A percentile compares a stretch with the other conserved stretches of the same genome.
phyloP scores from a whole-genome alignment of 2,888 invertebrate genomes.

The Suillia variegata region DNA sequence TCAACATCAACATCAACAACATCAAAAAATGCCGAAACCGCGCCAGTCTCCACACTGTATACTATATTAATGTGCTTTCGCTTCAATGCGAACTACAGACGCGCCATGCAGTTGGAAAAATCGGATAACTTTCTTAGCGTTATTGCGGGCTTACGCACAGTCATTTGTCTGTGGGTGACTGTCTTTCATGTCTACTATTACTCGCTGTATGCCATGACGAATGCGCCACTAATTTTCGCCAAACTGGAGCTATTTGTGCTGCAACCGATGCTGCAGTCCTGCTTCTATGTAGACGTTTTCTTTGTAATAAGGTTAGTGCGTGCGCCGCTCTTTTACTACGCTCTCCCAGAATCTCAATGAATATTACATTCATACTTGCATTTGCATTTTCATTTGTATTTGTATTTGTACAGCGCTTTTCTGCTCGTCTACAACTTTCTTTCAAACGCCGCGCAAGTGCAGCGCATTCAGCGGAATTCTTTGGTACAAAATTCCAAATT shows the following conservation, averaged over 20 bases:
- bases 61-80: slow-evolving; percentile 46
- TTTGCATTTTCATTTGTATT: slow-evolving; percentile 14
- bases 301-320: slow-evolving; percentile 46
- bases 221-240: slow-evolving; percentile 43
- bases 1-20: slow-evolving; percentile 12
- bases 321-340: not conserved
- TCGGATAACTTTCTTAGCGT: slow-evolving; percentile 38
- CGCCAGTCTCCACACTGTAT: slow-evolving; percentile 29
- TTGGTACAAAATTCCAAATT: slow-evolving; percentile 36
- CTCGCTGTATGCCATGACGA: slow-evolving; percentile 45
- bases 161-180: slow-evolving; percentile 50
- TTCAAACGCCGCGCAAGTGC: slow-evolving; percentile 34
- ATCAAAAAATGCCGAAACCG: not conserved
- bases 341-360: not conserved
- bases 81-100: slow-evolving; percentile 36
- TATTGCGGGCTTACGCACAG: slow-evolving; percentile 45
- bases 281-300: slow-evolving; percentile 51
- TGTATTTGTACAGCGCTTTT: slow-evolving; percentile 46
- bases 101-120: slow-evolving; percentile 34
- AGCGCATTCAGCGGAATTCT: slow-evolving; percentile 33
- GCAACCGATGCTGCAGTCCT: slow-evolving; percentile 47
- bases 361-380: not conserved
- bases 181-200: slow-evolving; percentile 51
- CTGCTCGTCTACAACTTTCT: slow-evolving; percentile 47
- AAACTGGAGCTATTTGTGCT: slow-evolving; percentile 40